phyloP scores from a whole-genome alignment of 2,113 vertebrate genomes.

The Delphinus delphis region DNA sequence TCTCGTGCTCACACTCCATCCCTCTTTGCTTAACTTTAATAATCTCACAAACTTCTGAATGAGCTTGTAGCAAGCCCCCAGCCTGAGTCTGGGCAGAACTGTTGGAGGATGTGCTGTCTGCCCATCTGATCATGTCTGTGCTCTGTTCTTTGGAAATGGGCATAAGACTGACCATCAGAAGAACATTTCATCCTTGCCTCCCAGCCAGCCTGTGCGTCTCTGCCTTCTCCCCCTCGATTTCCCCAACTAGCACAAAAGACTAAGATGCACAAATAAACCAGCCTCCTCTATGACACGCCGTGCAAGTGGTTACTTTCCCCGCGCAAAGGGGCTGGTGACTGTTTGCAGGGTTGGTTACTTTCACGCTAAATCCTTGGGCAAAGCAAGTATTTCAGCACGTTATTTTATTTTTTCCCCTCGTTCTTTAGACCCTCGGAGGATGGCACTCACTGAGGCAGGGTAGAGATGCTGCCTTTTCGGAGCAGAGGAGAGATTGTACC shows the following conservation, averaged over 20 bases:
- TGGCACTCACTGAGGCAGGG: background rate
- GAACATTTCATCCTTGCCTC: background rate
- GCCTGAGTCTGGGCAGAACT: background rate
- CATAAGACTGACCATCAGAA: accelerated
- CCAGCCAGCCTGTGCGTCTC: background rate
- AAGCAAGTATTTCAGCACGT: background rate
- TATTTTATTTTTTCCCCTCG: background rate
- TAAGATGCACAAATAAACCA: too few species aligned
- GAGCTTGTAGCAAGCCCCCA: background rate
- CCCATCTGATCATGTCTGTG: background rate
- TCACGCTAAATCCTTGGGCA: accelerated
- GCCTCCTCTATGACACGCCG: background rate
- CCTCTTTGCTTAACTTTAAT: constrained; percentile 61
- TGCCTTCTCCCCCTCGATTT: accelerated
- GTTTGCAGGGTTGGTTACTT: accelerated
- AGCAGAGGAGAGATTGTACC: background rate
- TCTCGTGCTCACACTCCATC: background rate
- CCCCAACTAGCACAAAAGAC: background rate
- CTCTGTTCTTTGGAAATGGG: background rate
- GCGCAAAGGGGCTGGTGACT: background rate
- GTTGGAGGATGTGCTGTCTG: background rate
- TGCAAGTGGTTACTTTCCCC: accelerated
- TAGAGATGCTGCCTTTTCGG: accelerated
- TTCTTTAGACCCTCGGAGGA: constrained; percentile 17
- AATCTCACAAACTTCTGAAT: constrained; percentile 61